Conservation (phyloP, 2,797 vertebrate genomes). For the Xenentodon cancila region DNA sequence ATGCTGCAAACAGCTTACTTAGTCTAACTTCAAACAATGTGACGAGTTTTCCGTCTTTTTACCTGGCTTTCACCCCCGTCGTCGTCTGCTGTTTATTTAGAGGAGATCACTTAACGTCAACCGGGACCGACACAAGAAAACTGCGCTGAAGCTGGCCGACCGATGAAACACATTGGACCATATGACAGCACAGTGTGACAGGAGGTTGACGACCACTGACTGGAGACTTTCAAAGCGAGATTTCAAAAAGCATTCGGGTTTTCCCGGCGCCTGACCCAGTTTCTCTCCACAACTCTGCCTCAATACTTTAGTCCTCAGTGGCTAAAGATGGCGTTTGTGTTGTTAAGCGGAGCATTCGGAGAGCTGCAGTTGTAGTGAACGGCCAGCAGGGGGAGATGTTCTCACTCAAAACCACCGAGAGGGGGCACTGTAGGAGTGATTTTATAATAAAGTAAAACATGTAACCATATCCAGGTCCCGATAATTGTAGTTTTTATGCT, state of each 20-base stretch:
- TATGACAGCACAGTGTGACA: constrained; percentile 34
- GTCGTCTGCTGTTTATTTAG: constrained; percentile 39
- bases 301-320: constrained; percentile 33
- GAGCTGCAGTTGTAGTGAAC: constrained; percentile 3
- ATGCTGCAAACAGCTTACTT: too few relatives aligned
- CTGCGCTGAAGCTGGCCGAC: constrained; percentile 53
- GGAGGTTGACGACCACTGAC: constrained; percentile 17
- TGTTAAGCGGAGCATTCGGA: constrained; percentile 28
- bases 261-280: constrained; percentile 57
- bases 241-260: constrained; percentile 19
- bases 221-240: not conserved
- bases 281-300: constrained; percentile 44
- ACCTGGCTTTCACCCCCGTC: constrained; percentile 56
- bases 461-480: too few relatives aligned
- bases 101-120: constrained; percentile 53
- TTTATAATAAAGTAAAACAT: too few relatives aligned
- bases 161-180: constrained; percentile 72
- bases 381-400: constrained; percentile 36
- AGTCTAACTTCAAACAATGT: not conserved
- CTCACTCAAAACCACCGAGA: too few relatives aligned
- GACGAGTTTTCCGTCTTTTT: not conserved
- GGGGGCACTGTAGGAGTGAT: too few relatives aligned
- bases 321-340: constrained; percentile 72
- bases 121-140: constrained; percentile 73
- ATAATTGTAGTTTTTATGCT: too few relatives aligned